Evolutionary conservation across 2,888 invertebrate species (phyloP).

Genomic region (Drosophila parthenogenetica): DNA sequence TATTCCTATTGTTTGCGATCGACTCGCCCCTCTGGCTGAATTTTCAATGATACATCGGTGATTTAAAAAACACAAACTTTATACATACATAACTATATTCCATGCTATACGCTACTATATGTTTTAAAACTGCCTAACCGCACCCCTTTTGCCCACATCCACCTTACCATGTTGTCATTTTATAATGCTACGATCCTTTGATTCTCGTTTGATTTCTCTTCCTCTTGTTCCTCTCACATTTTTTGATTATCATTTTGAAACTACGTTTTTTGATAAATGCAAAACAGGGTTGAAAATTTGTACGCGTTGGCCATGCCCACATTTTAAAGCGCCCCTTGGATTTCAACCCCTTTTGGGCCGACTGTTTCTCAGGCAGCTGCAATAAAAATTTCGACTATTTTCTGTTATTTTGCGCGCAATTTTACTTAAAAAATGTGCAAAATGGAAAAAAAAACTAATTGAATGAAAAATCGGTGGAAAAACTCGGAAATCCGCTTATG

Average conservation of each 20-base stretch:
- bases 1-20: conserved; percentile 1
- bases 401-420: conserved; percentile 59
- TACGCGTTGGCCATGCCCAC: conserved; percentile 34
- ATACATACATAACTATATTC: neutral
- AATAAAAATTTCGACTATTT: conserved; percentile 11
- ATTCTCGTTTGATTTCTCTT: conserved; percentile 37
- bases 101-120: conserved; percentile 6
- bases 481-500: conserved; percentile 65
- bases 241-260: conserved; percentile 66
- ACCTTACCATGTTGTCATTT: conserved; percentile 38
- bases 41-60: conserved; percentile 59
- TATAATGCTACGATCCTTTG: conserved; percentile 36
- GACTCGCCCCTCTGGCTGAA: conserved; percentile 7
- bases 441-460: conserved; percentile 47
- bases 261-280: conserved; percentile 47
- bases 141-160: conserved; percentile 51
- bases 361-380: conserved; percentile 59
- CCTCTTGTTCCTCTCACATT: conserved; percentile 23
- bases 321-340: conserved; percentile 45
- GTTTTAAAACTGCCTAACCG: conserved; percentile 18
- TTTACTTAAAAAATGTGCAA: conserved; percentile 56
- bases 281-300: conserved; percentile 73
- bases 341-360: conserved; percentile 71
- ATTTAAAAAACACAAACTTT: conserved; percentile 4
- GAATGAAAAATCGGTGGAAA: conserved; percentile 42